These are phyloP conservation scores for Musca domestica DNA, from an alignment of 1,140 invertebrate genomes.

Conservation along the genomic window DNA sequence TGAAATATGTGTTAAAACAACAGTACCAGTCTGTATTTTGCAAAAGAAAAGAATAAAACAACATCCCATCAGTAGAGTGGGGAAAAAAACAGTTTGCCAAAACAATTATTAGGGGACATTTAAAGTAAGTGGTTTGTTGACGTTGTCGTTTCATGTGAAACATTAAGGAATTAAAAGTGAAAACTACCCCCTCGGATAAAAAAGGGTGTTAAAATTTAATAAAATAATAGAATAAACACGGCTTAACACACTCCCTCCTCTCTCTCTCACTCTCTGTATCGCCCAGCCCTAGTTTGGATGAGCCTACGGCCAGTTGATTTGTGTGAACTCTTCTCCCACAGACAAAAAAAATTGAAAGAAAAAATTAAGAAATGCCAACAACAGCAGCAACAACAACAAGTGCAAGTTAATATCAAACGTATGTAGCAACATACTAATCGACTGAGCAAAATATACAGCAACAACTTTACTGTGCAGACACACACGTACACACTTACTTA, in stretches of 20 bases:
- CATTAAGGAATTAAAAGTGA: too few species aligned
- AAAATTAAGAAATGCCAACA: neutral
- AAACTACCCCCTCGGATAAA: too few species aligned
- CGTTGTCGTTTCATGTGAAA: too few species aligned
- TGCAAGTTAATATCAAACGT: neutral
- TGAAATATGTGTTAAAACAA: too few species aligned
- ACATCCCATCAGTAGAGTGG: too few species aligned
- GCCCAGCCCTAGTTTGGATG: neutral
- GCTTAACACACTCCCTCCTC: too few species aligned
- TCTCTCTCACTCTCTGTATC: too few species aligned
- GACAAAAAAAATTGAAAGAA: neutral
- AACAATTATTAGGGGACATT: neutral
- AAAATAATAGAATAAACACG: neutral
- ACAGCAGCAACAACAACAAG: neutral
- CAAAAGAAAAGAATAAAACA: too few species aligned
- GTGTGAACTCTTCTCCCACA: neutral
- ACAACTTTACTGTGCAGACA: neutral
- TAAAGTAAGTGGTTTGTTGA: neutral
- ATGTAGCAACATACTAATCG: slow-evolving; percentile 7
- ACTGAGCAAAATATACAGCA: neutral
- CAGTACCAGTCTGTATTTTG: too few species aligned
- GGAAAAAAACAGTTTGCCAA: neutral
- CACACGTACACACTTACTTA: neutral
- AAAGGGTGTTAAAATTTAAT: neutral
- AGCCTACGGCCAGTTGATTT: neutral